Percentiles rank a stretch among this genome's conserved stretches.
Evolutionary conservation across 2,888 invertebrate species (phyloP).

Genomic region (Gandaritis pyraliata): DNA sequence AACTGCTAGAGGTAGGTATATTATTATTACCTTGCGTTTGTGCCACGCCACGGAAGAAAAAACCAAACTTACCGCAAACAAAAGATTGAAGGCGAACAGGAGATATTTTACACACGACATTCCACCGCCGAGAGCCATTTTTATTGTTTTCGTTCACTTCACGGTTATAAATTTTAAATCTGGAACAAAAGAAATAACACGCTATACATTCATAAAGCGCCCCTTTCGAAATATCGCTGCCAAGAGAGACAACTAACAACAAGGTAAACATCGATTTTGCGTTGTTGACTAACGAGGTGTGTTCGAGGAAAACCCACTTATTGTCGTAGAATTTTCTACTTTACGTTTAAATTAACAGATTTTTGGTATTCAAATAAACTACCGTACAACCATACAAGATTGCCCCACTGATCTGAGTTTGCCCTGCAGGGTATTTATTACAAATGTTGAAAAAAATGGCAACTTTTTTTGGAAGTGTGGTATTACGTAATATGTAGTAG

Average conservation of each 20-base stretch:
- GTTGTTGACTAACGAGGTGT: constrained; percentile 45
- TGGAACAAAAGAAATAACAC: constrained; percentile 66
- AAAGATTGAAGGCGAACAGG: constrained; percentile 93
- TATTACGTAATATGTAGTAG: too few species aligned
- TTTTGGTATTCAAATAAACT: too few species aligned
- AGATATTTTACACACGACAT: constrained; percentile 96
- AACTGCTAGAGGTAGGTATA: too few species aligned
- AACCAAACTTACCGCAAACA: constrained; percentile 91
- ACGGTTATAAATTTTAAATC: constrained; percentile 54
- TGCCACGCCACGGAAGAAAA: background rate
- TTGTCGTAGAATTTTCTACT: too few species aligned
- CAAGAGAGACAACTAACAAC: constrained; percentile 14
- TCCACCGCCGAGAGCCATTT: constrained; percentile 90
- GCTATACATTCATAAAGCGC: constrained; percentile 50
- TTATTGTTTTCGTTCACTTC: constrained; percentile 56
- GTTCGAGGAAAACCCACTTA: constrained; percentile 11
- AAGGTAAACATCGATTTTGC: constrained; percentile 67
- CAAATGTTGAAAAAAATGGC: too few species aligned
- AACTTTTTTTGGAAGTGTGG: too few species aligned
- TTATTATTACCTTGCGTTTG: too few species aligned
- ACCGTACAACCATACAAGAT: too few species aligned
- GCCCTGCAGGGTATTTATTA: too few species aligned
- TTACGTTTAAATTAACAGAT: too few species aligned
- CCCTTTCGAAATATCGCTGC: constrained; percentile 21
- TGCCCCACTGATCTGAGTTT: too few species aligned